These are phyloP conservation scores for Buceros bicornis DNA, from an alignment of 2,797 vertebrate genomes.

Conservation along the genomic window DNA sequence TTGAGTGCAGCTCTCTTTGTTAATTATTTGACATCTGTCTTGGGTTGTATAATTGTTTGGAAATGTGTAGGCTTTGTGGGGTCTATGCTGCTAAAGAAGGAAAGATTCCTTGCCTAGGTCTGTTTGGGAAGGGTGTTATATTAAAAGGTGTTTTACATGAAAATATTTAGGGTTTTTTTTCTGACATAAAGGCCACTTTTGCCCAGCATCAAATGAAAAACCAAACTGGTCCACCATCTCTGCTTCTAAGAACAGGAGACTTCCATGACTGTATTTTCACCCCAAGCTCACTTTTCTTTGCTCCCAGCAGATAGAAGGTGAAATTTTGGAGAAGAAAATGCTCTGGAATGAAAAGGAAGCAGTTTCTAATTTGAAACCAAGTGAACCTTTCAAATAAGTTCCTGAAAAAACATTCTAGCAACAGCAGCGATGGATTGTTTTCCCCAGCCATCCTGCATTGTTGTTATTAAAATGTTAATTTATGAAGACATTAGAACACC, in stretches of 20 bases:
- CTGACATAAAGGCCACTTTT: neutral
- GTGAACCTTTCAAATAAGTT: neutral
- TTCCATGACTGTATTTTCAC: neutral
- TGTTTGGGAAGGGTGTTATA: neutral
- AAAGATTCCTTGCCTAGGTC: neutral
- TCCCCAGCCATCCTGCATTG: neutral
- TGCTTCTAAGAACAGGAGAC: neutral
- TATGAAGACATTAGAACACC: constrained; percentile 24
- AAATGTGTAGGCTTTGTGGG: neutral
- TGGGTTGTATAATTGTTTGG: neutral
- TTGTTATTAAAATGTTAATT: constrained; percentile 45
- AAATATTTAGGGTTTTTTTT: neutral
- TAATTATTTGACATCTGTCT: constrained; percentile 30
- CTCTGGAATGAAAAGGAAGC: neutral
- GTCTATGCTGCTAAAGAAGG: neutral
- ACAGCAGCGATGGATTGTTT: neutral
- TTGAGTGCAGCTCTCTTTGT: neutral
- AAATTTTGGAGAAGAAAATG: neutral
- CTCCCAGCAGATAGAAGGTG: neutral
- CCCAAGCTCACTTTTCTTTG: neutral
- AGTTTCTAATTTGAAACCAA: constrained; percentile 2
- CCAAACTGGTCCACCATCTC: neutral
- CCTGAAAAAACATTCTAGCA: neutral
- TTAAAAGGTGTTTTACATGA: neutral
- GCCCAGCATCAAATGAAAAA: neutral